Evolutionary conservation across 1,140 invertebrate species (phyloP).

Genomic region (Eueides isabella): DNA sequence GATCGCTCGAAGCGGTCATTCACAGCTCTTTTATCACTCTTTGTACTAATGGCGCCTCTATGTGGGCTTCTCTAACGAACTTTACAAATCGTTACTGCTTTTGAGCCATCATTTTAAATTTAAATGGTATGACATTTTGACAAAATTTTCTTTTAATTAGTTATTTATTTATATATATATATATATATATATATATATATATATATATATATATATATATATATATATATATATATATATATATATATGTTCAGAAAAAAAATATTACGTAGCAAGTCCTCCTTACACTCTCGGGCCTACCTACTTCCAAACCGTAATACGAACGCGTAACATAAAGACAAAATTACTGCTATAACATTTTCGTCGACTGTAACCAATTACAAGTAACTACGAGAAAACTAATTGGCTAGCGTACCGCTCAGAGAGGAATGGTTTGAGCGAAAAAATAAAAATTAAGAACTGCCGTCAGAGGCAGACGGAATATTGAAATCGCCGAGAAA

Average conservation of each 20-base stretch:
- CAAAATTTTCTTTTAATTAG: not conserved
- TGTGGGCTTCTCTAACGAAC: conserved; percentile 60
- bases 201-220: too few species aligned
- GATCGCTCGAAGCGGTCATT: conserved; percentile 53
- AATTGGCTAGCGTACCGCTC: conserved; percentile 54
- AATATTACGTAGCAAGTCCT: not conserved
- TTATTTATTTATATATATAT: not conserved
- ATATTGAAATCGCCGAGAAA: conserved; percentile 59
- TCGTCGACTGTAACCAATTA: conserved; percentile 43
- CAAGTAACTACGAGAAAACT: conserved; percentile 50
- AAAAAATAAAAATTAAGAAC: conserved; percentile 61
- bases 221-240: not conserved
- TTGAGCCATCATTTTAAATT: conserved; percentile 44
- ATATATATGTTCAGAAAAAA: not conserved
- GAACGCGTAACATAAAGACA: conserved; percentile 29
- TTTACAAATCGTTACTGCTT: conserved; percentile 52
- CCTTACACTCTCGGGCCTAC: not conserved
- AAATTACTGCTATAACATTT: conserved; percentile 31
- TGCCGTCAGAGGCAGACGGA: conserved; percentile 56
- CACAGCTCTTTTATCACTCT: conserved; percentile 56
- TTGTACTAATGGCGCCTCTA: conserved; percentile 71
- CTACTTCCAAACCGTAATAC: not conserved
- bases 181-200: not conserved
- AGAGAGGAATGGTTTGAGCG: conserved; percentile 47
- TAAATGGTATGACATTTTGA: conserved; percentile 13